Conservation (phyloP, 23 tunicate genomes). For the Trididemnum miniatum region DNA sequence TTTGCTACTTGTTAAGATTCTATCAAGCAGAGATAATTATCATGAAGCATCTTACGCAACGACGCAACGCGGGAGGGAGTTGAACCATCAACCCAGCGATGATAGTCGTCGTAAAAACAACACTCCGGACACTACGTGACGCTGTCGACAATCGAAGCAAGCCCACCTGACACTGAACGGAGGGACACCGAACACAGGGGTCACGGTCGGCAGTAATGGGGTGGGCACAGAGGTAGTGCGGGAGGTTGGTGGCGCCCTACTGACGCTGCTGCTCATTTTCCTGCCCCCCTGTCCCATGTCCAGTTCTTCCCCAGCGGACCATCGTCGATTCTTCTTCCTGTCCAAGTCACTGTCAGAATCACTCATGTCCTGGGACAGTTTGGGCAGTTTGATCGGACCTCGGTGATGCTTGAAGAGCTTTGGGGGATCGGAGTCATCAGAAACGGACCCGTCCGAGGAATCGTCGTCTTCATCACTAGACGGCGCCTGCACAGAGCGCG, state of each 20-base stretch:
- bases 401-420: slow-evolving; percentile 13
- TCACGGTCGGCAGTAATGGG: slow-evolving; percentile 18
- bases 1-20: too few relatives aligned
- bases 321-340: neutral
- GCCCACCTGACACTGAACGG: slow-evolving; percentile 45
- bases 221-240: slow-evolving; percentile 1
- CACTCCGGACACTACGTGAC: too few relatives aligned
- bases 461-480: slow-evolving; percentile 35
- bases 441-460: slow-evolving; percentile 21
- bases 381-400: slow-evolving; percentile 36
- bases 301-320: neutral
- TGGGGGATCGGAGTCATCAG: slow-evolving; percentile 39
- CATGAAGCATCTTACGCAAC: too few relatives aligned
- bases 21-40: too few relatives aligned
- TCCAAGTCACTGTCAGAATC: slow-evolving; percentile 42
- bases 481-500: slow-evolving; percentile 3
- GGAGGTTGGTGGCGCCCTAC: neutral
- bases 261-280: neutral
- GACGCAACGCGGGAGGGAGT: too few relatives aligned
- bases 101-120: too few relatives aligned
- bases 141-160: neutral
- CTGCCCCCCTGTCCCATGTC: slow-evolving; percentile 10
- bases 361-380: slow-evolving; percentile 12
- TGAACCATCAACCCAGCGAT: too few relatives aligned
- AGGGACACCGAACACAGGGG: slow-evolving; percentile 66